Percentiles rank a stretch among this genome's conserved stretches.
Conservation (phyloP, 2,113 vertebrate genomes). For the Dicerorhinus sumatrensis region DNA sequence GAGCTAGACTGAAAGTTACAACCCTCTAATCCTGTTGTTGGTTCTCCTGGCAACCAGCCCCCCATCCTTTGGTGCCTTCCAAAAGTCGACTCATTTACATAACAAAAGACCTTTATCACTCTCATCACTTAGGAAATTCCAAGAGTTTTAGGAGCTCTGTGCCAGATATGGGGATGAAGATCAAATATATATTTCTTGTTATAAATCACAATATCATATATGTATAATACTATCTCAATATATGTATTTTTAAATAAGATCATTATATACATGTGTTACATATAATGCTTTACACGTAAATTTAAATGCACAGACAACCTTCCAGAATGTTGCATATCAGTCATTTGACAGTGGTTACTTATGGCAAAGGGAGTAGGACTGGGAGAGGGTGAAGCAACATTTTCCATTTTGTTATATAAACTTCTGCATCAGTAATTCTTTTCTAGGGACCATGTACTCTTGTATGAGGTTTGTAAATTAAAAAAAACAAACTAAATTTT, state of each 20-base stretch:
- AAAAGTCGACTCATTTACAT: too few species aligned
- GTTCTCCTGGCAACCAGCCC: too few species aligned
- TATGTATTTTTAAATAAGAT: not conserved
- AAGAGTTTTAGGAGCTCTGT: too few species aligned
- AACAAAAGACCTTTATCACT: too few species aligned
- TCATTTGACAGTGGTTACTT: not conserved
- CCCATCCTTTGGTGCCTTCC: too few species aligned
- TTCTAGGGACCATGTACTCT: not conserved
- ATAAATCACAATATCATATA: not conserved
- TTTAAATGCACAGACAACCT: not conserved
- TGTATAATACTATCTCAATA: not conserved
- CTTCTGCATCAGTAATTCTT: not conserved
- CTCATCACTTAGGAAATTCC: too few species aligned
- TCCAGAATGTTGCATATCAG: not conserved
- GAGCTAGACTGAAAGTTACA: not conserved
- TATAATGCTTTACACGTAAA: not conserved
- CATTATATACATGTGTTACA: not conserved
- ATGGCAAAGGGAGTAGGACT: not conserved
- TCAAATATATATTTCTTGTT: too few species aligned
- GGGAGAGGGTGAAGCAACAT: not conserved
- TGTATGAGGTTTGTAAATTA: not conserved
- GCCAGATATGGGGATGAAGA: too few species aligned
- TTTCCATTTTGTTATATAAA: slow-evolving; percentile 19
- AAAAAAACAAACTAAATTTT: not conserved
- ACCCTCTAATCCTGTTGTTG: not conserved